These are phyloP conservation scores for Drosophila neocordata DNA, from an alignment of 1,140 invertebrate species.

Conservation along the genomic window DNA sequence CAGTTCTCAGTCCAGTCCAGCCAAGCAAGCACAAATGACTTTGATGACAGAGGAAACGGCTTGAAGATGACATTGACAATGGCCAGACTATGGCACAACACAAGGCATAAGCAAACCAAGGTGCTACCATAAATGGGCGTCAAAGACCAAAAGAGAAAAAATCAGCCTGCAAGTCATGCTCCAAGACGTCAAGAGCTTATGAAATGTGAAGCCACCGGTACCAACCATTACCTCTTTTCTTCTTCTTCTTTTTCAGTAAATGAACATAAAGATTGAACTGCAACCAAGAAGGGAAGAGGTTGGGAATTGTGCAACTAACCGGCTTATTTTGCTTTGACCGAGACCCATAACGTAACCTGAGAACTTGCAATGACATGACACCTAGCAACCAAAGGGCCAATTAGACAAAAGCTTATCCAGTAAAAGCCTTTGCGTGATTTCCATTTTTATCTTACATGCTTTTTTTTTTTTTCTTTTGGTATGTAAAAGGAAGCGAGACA, in stretches of 20 bases:
- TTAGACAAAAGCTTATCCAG: conserved; percentile 56
- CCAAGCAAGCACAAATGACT: conserved; percentile 67
- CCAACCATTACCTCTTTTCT: conserved; percentile 1
- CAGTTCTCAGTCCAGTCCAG: conserved; percentile 27
- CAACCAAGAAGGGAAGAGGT: conserved; percentile 21
- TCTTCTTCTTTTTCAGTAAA: conserved; percentile 45
- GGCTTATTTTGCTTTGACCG: conserved; percentile 51
- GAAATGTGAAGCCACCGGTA: conserved; percentile 68
- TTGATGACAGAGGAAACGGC: conserved; percentile 66
- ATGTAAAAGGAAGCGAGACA: conserved; percentile 26
- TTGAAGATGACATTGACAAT: conserved; percentile 76
- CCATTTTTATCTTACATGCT: too few relatives aligned
- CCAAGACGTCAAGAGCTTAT: conserved; percentile 62
- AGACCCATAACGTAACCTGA: conserved; percentile 55
- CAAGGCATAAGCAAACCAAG: conserved; percentile 43
- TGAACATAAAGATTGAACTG: conserved; percentile 40
- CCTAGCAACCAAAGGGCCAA: conserved; percentile 48
- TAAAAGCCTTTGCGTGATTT: conserved; percentile 57
- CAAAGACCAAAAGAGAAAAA: conserved; percentile 22
- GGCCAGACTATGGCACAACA: conserved; percentile 23
- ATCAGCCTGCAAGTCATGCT: conserved; percentile 52
- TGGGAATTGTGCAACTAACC: conserved; percentile 27
- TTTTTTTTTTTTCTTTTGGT: conserved; percentile 3
- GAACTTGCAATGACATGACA: conserved; percentile 52
- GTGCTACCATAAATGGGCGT: conserved; percentile 12